phyloP scores from a whole-genome alignment of 2,113 vertebrate genomes.

The Conger conger region DNA sequence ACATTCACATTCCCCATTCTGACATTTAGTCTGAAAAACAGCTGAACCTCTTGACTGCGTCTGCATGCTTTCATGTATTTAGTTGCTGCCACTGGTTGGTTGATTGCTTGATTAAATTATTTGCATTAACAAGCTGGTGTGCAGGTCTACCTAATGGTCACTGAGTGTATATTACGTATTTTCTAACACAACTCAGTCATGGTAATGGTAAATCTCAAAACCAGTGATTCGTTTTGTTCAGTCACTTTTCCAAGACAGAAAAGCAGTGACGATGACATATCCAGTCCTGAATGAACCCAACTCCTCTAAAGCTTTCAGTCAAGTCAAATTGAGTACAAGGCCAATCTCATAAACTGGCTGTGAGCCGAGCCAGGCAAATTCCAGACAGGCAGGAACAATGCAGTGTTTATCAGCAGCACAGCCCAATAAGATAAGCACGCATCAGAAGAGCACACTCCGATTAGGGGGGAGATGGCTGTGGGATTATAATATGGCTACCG shows the following conservation, averaged over 20 bases:
- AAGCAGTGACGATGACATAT: neutral
- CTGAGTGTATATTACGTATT: no score
- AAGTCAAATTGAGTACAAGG: neutral
- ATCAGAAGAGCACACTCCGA: constrained; percentile 27
- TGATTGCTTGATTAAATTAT: no score
- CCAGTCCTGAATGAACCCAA: neutral
- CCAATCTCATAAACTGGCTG: neutral
- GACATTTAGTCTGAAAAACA: no score
- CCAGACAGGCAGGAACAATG: constrained; percentile 12
- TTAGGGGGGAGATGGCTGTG: constrained; percentile 25
- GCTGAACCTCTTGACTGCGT: no score
- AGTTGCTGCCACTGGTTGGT: no score
- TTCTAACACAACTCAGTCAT: no score
- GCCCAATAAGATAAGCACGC: constrained; percentile 29
- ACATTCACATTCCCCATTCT: no score
- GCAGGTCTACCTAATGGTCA: no score
- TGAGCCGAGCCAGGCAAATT: neutral
- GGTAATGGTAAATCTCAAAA: no score
- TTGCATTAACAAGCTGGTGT: no score
- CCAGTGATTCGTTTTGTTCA: neutral
- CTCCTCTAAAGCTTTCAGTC: neutral
- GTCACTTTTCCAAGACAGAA: neutral
- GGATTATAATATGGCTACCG: constrained; percentile 9
- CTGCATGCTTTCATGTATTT: no score
- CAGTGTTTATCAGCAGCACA: constrained; percentile 11